Evolutionary conservation across 2,888 invertebrate genomes (phyloP).

Genomic region (Aradus depressus): DNA sequence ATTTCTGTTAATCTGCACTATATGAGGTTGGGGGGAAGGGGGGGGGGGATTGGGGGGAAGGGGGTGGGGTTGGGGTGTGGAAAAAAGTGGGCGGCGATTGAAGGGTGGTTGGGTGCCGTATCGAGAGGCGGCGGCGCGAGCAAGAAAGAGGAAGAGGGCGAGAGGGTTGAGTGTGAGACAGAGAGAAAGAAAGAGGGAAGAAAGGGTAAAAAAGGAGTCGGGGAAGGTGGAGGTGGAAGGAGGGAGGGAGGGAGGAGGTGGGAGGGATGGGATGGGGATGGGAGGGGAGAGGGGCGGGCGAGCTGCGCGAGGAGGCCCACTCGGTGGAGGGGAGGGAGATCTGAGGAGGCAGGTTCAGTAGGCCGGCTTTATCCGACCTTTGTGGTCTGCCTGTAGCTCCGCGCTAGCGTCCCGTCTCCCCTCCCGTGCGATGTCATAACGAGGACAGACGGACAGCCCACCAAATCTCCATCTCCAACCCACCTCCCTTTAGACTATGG

Average conservation of each 20-base stretch:
- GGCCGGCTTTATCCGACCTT: conserved; percentile 1
- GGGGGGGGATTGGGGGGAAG: too few relatives aligned
- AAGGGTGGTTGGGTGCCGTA: conserved; percentile 16
- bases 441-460: not conserved
- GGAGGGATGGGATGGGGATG: conserved; percentile 17
- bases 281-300: conserved; percentile 17
- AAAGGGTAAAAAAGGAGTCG: conserved; percentile 13
- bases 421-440: not conserved
- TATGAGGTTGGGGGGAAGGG: too few relatives aligned
- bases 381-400: conserved; percentile 17
- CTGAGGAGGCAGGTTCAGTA: conserved; percentile 16
- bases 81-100: conserved; percentile 20
- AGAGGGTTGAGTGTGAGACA: conserved; percentile 23
- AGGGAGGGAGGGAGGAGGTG: conserved; percentile 10
- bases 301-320: conserved; percentile 4
- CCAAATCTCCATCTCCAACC: conserved; percentile 1
- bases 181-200: conserved; percentile 16
- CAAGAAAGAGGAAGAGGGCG: conserved; percentile 23
- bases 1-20: too few relatives aligned
- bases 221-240: conserved; percentile 1
- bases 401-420: conserved; percentile 4
- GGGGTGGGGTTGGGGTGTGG: conserved; percentile 15
- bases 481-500: conserved; percentile 44
- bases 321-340: conserved; percentile 14
- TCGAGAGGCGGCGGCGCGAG: conserved; percentile 16